Conservation (phyloP, 2,888 invertebrate genomes). For the Lysandra coridon region DNA sequence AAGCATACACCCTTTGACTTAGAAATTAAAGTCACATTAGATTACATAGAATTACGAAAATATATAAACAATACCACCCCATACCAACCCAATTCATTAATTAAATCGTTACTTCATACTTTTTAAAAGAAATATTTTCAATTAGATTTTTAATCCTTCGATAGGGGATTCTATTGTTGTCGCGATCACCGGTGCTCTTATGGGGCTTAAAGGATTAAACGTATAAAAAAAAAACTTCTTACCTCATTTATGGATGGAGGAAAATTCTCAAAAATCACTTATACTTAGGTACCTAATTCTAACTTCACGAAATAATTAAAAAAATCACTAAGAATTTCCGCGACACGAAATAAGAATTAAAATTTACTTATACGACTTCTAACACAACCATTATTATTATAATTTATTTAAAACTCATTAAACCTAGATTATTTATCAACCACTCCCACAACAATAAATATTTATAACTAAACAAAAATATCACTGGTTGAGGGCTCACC, state of each 20-base stretch:
- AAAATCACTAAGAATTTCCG: neutral
- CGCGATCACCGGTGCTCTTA: too few species aligned
- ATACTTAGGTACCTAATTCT: too few species aligned
- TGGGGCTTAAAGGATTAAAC: too few species aligned
- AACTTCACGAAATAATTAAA: neutral
- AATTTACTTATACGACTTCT: neutral
- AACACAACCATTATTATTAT: neutral
- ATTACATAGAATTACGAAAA: too few species aligned
- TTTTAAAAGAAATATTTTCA: neutral
- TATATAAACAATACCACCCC: too few species aligned
- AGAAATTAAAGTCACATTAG: too few species aligned
- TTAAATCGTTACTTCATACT: too few species aligned
- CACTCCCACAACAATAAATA: neutral
- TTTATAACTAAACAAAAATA: neutral
- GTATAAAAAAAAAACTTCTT: neutral
- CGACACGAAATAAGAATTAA: neutral
- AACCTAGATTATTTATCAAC: neutral
- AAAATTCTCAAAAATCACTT: neutral
- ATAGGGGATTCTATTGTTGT: too few species aligned
- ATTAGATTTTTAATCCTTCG: neutral
- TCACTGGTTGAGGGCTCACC: conserved; percentile 2
- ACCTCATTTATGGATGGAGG: neutral
- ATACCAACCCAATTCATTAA: too few species aligned
- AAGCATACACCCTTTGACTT: too few species aligned
- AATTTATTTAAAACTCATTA: too few species aligned